These are phyloP conservation scores for Prionailurus viverrinus DNA, from an alignment of 2,113 vertebrate genomes.

Conservation along the genomic window DNA sequence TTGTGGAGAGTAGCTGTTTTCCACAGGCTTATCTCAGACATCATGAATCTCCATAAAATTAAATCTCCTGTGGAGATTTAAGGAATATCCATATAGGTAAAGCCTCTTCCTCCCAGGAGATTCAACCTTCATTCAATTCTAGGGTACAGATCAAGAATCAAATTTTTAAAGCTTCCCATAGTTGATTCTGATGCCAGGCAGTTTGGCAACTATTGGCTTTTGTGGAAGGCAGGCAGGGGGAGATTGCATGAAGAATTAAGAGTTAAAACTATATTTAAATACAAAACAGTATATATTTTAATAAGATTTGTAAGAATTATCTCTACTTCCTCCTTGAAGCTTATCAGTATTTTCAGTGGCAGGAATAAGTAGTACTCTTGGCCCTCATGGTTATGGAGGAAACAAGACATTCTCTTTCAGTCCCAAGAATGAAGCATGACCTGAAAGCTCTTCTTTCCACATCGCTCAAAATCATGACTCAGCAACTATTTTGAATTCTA, in stretches of 20 bases:
- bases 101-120: background rate
- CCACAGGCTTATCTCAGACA: background rate
- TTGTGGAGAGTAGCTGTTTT: background rate
- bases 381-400: background rate
- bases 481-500: background rate
- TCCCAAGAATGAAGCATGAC: background rate
- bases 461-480: background rate
- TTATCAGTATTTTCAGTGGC: background rate
- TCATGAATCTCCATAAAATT: background rate
- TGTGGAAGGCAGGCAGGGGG: background rate
- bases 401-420: background rate
- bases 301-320: background rate
- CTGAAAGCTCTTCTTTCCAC: background rate
- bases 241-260: background rate
- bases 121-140: background rate
- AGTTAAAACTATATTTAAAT: background rate
- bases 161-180: background rate
- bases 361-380: background rate
- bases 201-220: background rate
- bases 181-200: background rate
- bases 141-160: background rate
- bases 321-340: background rate
- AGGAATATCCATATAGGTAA: background rate
- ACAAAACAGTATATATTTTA: background rate
- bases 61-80: no score